Percentiles rank a stretch among this genome's conserved stretches.
phyloP scores from a whole-genome alignment of 2,797 vertebrate genomes.

The Adrianichthys oophorus region DNA sequence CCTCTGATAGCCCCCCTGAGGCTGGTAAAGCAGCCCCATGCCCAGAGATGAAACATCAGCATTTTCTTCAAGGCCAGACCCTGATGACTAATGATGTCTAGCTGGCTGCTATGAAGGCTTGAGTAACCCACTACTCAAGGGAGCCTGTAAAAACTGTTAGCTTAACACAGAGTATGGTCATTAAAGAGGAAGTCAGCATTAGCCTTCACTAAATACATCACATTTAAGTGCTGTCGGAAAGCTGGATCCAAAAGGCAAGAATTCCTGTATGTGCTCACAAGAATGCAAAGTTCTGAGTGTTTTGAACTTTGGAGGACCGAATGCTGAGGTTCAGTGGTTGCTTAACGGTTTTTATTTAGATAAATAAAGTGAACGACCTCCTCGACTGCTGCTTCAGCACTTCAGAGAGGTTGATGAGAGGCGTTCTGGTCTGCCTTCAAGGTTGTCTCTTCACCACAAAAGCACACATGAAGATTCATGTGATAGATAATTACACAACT shows the following conservation, averaged over 20 bases:
- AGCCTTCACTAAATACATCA: constrained; percentile 49
- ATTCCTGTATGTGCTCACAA: constrained; percentile 41
- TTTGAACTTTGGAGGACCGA: constrained; percentile 35
- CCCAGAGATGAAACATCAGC: constrained; percentile 20
- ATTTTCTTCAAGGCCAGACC: constrained; percentile 26
- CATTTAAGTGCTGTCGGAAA: constrained; percentile 66
- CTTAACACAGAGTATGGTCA: constrained; percentile 48
- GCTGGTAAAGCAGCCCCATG: constrained; percentile 28
- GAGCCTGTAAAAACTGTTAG: constrained; percentile 64
- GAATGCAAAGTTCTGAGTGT: constrained; percentile 41
- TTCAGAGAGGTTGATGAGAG: constrained; percentile 25
- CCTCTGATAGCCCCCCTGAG: constrained; percentile 28
- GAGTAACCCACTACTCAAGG: constrained; percentile 30
- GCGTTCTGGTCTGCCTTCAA: constrained; percentile 20
- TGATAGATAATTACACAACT: constrained; percentile 23
- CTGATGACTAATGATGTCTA: constrained; percentile 36
- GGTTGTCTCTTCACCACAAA: constrained; percentile 40
- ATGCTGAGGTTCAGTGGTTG: constrained; percentile 38
- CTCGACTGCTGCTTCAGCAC: constrained; percentile 56
- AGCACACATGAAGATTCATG: constrained; percentile 1
- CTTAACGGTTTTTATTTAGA: constrained; percentile 40
- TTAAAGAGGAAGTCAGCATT: constrained; percentile 62
- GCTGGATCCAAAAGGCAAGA: constrained; percentile 36
- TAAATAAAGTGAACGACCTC: constrained; percentile 53
- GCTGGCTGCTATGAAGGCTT: constrained; percentile 35